Evolutionary conservation across 2,113 vertebrate genomes (phyloP), one percentile per base, ranked within the genome.

Genomic region (Clinocottus analis): DNA sequence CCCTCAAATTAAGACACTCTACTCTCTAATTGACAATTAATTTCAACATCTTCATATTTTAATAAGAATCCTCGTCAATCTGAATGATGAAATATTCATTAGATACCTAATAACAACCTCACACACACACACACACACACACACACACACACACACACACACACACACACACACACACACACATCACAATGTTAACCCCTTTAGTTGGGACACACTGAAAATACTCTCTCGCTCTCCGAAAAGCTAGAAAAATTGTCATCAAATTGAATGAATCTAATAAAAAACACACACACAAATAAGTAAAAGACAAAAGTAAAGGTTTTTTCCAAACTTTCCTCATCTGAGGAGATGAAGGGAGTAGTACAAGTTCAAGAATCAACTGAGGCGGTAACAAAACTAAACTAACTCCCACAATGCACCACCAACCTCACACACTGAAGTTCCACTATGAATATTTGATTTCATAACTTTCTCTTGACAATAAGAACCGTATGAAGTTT

Each of bases 21-120:
- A 88, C 86, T n/a, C 90, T 90, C 93, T 95, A 95, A 95, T 95
- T 95, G 95, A 95, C 95, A 95, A 95, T 95, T 95, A 94, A 95
- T 95, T 95, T 94, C 93, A 94, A 95, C 94, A 95, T 95, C 95
- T 95, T 95, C 93, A 94, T 95, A 95, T 95, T 95, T 95, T 95
- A 95, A 95, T 95, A 95, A 94, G 95, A 89, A 91, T 93, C 87
- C 93, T 94, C 91, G 91, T 95, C 94, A 95, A 94, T 95, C 94
- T 93, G 91, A 87, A 94, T 90, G 91, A 95, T 95, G 92, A 95
- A 95, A 95, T 95, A 95, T 95, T 95, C 94, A 95, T 95, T 94
- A 94, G 90, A 94, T 90, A 90, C 75, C 90, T 92, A 93, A 94
- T 94, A 93, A 94, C 92, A 91, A 74, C 83, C 74, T 65, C 74